Base-by-base conservation (phyloP, 2,888 invertebrate genomes). In the Thecocarcelia acutangulata region DNA sequence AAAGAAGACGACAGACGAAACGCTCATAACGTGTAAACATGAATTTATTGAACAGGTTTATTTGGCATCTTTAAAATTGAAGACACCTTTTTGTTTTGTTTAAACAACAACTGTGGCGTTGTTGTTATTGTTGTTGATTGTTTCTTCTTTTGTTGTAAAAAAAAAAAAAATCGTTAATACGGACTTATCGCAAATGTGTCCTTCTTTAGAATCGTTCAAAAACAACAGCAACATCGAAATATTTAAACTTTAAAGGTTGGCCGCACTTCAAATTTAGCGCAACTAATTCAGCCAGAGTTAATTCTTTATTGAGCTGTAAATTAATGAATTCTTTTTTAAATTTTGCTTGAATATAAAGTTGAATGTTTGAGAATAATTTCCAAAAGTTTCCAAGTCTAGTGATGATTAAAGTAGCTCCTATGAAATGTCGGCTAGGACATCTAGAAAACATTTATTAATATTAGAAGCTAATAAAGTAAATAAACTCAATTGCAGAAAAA, bases 21-120 rank as follows among this genome's bases (percentile, higher is more conserved):
- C n/a, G n/a, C n/a, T n/a, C 50, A 52, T 21, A 64, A 40, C 15
- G 72, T 63, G 46, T 72, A 58, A 70, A 73, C 63, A 42, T 73
- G 69, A 78, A 56, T 61, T 75, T 56, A 64, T 76, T 76, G 68
- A 74, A 78, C 81, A 82, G 81, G 81, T 82, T 82, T 82, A 69
- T 82, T 74, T 82, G 74, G 77, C 81, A 82, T 77, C 81, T 82
- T 46, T 17, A 69, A 77, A 69, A 69, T 48, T 44, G 12, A 74
- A 70, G 56, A 28, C 42, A 54, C 37, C 72, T 66, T 61, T 56
- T 48, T 33, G 33, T 61, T 56, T 48, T 33, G 33, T 33, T 56
- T n/a, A 15, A 54, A 44, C 28, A 74, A 17, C 44, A 61, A 58
- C 17, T 37, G 46, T 13, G 40, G 13, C 5, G n/a, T 13, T 15